Evolutionary conservation across 2,113 vertebrate species (phyloP).

Genomic region (Aleadryas rufinucha): DNA sequence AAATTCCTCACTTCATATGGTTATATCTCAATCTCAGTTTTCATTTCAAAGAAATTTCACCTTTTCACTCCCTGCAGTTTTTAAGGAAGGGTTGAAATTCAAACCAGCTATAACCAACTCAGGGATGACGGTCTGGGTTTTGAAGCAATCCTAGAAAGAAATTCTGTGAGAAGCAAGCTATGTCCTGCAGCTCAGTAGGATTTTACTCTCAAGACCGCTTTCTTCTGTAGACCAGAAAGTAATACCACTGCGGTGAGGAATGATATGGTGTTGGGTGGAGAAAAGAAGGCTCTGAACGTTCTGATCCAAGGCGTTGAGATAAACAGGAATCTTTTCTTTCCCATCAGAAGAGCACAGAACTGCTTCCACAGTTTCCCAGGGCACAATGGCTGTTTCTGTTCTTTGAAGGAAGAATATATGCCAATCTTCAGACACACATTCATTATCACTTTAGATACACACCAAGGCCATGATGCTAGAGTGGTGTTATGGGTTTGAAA

Average conservation of each 20-base stretch:
- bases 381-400: background rate
- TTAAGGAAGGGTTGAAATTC: background rate
- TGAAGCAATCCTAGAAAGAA: background rate
- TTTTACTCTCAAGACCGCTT: background rate
- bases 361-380: background rate
- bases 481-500: background rate
- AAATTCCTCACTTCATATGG: background rate
- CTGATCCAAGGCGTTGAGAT: background rate
- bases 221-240: background rate
- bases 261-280: background rate
- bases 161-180: background rate
- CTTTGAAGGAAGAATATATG: background rate
- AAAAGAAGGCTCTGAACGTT: background rate
- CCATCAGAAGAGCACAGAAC: background rate
- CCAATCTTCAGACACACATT: background rate
- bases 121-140: background rate
- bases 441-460: background rate
- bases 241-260: background rate
- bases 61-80: background rate
- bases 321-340: background rate
- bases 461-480: background rate
- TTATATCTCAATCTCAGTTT: background rate
- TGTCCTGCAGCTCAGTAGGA: background rate
- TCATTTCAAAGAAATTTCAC: slow-evolving; percentile 16
- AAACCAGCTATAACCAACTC: background rate